Evolutionary conservation across 2,113 vertebrate species (phyloP).

Genomic region (Malurus alboscapulatus): DNA sequence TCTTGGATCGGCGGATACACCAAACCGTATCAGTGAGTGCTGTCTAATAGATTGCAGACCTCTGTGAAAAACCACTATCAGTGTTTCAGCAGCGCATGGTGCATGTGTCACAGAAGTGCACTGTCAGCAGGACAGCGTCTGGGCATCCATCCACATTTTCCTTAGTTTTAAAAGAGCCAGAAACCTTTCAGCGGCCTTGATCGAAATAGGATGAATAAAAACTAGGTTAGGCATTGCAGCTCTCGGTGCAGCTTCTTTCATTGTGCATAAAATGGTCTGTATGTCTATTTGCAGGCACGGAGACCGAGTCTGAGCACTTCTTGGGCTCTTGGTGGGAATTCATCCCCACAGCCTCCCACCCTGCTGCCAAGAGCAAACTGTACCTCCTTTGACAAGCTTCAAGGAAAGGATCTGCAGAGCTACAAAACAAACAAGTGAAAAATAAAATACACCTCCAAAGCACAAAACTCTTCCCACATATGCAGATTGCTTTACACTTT

Average conservation of each 20-base stretch:
- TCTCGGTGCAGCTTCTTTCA: conserved; percentile 53
- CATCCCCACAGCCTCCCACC: neutral
- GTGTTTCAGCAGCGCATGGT: conserved; percentile 49
- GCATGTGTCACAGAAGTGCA: conserved; percentile 70
- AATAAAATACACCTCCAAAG: neutral
- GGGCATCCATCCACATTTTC: conserved; percentile 72
- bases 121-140: conserved; percentile 73
- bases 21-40: conserved; percentile 61
- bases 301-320: conserved; percentile 49
- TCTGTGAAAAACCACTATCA: conserved; percentile 66
- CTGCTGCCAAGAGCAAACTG: neutral
- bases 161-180: conserved; percentile 74
- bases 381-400: neutral
- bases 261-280: conserved; percentile 22
- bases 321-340: neutral
- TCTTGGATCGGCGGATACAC: conserved; percentile 66
- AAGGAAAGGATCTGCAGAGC: neutral
- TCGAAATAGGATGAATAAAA: conserved; percentile 65
- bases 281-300: conserved; percentile 31
- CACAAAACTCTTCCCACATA: neutral
- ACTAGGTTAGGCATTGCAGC: conserved; percentile 55
- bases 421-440: neutral
- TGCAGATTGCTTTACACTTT: neutral
- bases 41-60: conserved; percentile 78
- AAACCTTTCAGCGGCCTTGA: conserved; percentile 71